Base-by-base conservation (phyloP, 37 sponge, comb jelly and placozoan species). In the Cladorhizidae sp. region DNA sequence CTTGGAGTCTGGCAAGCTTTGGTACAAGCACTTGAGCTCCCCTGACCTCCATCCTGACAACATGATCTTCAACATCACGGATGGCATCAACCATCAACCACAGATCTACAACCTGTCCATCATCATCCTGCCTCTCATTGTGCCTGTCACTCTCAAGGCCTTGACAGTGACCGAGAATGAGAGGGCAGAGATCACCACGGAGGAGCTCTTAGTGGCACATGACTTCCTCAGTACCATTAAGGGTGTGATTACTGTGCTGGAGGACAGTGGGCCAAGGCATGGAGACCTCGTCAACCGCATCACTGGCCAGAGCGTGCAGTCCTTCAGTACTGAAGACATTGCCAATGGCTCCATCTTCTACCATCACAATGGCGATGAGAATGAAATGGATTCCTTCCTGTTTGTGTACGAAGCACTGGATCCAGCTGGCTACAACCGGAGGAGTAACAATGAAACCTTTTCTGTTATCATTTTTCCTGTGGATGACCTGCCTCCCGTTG, bases 401-500 rank as follows among this genome's bases (percentile, higher is more conserved):
- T 86, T 91, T 18, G 15, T 58, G 1, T 85, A 85, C 29, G 50
- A 45, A 31, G 58, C 58, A 6, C 49, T 55, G 1, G 43, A 51
- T 29, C 69, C 43, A 15, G 65, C 58, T 6, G 73, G 55, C 8
- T 38, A 51, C 31, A 11, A 39, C 39, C 21, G 79, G 0, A 37
- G 5, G 15, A 86, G 79, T 43, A 40, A 45, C 0, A 26, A 8
- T 2, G 29, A 50, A 2, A 49, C 29, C 3, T 57, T 83, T 31
- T 25, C 17, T 14, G 74, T 91, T 38, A 17, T 21, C 42, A 43
- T 91, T 37, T 45, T 37, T 3, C 74, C 79, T 23, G 63, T 79
- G 2, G 83, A 91, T 40, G 91, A 91, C 54, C 73, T 82, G 33
- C 29, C 23, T 0, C 91, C 91, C 0, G 63, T 72, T 1, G 8